phyloP scores from a whole-genome alignment of 2,888 invertebrate genomes.

The Vandiemenella viatica region DNA sequence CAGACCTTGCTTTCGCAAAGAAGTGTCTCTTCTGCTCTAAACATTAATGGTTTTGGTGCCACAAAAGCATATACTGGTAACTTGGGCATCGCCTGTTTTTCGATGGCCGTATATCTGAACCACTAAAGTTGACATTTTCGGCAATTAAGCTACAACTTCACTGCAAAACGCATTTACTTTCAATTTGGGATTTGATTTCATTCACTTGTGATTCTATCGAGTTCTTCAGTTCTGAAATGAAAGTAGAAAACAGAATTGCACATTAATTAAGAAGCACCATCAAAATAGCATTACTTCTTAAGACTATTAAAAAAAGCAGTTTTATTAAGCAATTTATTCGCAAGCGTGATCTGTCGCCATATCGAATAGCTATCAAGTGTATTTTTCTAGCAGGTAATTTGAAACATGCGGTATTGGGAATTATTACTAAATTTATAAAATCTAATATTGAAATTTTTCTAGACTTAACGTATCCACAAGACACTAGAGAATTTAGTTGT shows the following conservation, averaged over 20 bases:
- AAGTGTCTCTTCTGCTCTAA: conserved; percentile 1
- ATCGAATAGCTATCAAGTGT: background rate
- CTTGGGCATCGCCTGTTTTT: background rate
- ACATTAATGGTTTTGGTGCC: background rate
- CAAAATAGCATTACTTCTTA: background rate
- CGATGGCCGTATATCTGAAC: background rate
- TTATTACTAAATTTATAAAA: too few relatives aligned
- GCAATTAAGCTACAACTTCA: conserved; percentile 36
- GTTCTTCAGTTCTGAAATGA: conserved; percentile 86
- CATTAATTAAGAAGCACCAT: background rate
- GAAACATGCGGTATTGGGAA: too few relatives aligned
- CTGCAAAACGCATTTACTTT: conserved; percentile 93
- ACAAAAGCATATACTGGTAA: background rate
- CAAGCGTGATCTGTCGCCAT: background rate
- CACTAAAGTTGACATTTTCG: background rate
- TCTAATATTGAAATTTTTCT: too few relatives aligned
- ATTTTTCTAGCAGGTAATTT: too few relatives aligned
- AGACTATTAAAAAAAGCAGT: background rate
- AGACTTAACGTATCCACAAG: too few relatives aligned
- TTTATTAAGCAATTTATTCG: background rate
- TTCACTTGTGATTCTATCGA: conserved; percentile 93
- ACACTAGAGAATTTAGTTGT: too few relatives aligned
- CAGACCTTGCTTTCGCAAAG: background rate
- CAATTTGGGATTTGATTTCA: conserved; percentile 90
- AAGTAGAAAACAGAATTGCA: conserved; percentile 31